Evolutionary conservation across 2,797 vertebrate species (phyloP).

Genomic region (Hoplostethus atlanticus): DNA sequence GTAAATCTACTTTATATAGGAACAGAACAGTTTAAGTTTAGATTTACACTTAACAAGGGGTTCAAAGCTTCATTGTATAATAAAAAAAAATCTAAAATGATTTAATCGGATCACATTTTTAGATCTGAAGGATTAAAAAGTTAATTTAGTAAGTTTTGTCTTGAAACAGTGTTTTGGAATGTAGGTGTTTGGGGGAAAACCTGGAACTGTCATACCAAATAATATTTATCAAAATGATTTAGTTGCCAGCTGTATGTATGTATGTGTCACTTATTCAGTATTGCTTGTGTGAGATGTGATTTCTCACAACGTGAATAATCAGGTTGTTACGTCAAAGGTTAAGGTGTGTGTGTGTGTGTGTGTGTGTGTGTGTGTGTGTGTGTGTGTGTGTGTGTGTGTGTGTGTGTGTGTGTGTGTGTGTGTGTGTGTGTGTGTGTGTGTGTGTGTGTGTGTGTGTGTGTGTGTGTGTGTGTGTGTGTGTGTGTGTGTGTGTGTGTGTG

Average conservation of each 20-base stretch:
- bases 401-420: neutral
- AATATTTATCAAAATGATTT: neutral
- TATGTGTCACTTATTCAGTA: conserved; percentile 14
- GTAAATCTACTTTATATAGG: neutral
- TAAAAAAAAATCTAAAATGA: too few species aligned
- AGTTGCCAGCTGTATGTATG: neutral
- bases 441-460: neutral
- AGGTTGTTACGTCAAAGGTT: neutral
- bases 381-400: conserved; percentile 3
- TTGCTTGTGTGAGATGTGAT: neutral
- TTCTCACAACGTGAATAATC: neutral
- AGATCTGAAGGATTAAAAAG: too few species aligned
- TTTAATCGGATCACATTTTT: too few species aligned
- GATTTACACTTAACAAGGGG: neutral
- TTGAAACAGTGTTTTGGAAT: neutral
- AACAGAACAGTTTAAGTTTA: neutral
- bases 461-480: conserved; percentile 5
- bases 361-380: neutral
- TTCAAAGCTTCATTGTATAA: neutral
- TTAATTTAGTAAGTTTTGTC: neutral
- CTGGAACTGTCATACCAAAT: neutral
- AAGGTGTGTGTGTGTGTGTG: conserved; percentile 3
- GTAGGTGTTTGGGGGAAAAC: neutral
- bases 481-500: neutral
- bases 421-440: neutral